phyloP scores from a whole-genome alignment of 2,113 vertebrate species.

The Silurus glanis region DNA sequence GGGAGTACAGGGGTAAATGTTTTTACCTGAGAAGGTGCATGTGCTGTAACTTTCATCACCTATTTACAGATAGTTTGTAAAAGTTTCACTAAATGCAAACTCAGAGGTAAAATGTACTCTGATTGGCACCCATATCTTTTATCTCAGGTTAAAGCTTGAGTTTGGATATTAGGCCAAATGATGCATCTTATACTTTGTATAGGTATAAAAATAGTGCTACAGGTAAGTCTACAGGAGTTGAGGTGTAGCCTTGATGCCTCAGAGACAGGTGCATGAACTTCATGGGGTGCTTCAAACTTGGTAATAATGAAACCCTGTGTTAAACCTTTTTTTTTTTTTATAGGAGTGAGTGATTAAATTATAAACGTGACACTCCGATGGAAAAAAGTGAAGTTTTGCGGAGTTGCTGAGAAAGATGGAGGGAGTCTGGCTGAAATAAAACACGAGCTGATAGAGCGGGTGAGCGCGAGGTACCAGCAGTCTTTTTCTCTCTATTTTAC shows the following conservation, averaged over 20 bases:
- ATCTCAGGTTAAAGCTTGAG: neutral
- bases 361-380: neutral
- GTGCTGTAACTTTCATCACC: neutral
- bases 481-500: slow-evolving; percentile 53
- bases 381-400: slow-evolving; percentile 17
- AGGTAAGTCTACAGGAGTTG: too few species aligned
- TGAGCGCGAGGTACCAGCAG: slow-evolving; percentile 60
- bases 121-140: neutral
- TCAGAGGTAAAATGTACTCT: too few species aligned
- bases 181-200: neutral
- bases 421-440: slow-evolving; percentile 65
- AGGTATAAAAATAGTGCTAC: neutral
- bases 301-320: too few species aligned
- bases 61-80: neutral
- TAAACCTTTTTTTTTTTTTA: neutral
- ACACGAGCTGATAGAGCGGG: slow-evolving; percentile 57
- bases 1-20: neutral
- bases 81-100: neutral
- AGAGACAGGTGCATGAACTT: too few species aligned
- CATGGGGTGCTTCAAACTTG: neutral
- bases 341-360: neutral
- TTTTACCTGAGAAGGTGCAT: neutral
- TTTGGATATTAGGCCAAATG: neutral
- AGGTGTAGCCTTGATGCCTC: too few species aligned
- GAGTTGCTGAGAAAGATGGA: slow-evolving; percentile 51